Evolutionary conservation across 2,113 vertebrate genomes (phyloP).

Genomic region (Cebus imitator): DNA sequence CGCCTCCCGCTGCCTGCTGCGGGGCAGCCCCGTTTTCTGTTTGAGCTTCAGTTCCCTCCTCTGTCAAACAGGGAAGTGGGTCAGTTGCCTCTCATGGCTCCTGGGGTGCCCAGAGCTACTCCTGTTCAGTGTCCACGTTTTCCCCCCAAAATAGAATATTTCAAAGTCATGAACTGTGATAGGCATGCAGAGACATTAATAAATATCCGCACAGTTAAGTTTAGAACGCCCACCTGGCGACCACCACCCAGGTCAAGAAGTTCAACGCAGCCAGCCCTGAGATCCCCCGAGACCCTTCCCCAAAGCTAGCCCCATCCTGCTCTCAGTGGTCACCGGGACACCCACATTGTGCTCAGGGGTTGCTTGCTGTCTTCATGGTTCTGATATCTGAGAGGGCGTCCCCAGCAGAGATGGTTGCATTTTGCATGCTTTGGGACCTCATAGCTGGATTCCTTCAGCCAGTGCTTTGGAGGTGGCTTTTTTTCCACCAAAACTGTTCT

Average conservation of each 20-base stretch:
- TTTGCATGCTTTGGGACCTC: background rate
- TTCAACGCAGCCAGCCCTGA: accelerated
- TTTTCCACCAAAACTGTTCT: accelerated
- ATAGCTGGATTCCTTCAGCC: accelerated
- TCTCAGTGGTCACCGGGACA: background rate
- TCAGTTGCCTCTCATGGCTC: background rate
- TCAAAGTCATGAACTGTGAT: background rate
- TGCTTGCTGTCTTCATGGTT: background rate
- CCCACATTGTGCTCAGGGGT: accelerated
- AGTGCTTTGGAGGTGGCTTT: too few species aligned
- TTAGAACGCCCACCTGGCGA: background rate
- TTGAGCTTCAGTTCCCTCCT: background rate
- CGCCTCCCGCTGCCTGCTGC: background rate
- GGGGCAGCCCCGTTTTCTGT: background rate
- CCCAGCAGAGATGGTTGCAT: accelerated
- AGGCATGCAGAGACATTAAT: background rate
- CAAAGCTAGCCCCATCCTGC: accelerated
- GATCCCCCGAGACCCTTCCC: background rate
- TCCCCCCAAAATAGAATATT: background rate
- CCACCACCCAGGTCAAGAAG: background rate
- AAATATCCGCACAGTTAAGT: accelerated
- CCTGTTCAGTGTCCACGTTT: background rate
- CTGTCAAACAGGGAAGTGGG: background rate
- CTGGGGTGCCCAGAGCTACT: background rate
- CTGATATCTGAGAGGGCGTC: background rate